A percentile compares a stretch with the other conserved stretches of the same genome.
phyloP scores from a whole-genome alignment of 2,797 vertebrate genomes.

The Taeniopygia guttata region DNA sequence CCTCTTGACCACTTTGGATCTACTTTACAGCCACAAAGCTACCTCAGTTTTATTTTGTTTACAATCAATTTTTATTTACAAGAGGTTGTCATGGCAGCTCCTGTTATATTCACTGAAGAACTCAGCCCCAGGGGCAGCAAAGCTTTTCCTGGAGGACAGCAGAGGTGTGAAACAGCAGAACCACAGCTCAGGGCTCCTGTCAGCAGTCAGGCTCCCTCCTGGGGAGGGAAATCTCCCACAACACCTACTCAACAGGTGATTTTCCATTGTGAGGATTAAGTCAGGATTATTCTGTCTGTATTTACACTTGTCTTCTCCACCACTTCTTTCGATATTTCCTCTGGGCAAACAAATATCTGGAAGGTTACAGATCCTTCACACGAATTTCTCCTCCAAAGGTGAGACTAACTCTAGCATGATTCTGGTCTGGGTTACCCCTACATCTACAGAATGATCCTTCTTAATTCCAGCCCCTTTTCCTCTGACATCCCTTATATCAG shows the following conservation, averaged over 20 bases:
- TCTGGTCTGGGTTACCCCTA: background rate
- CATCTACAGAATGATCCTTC: background rate
- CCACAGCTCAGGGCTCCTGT: background rate
- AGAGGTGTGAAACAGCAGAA: background rate
- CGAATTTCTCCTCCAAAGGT: background rate
- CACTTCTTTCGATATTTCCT: background rate
- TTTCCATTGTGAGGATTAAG: background rate
- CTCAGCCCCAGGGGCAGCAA: background rate
- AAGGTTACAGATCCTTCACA: background rate
- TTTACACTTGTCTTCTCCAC: background rate
- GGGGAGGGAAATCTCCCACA: background rate
- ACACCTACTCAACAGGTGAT: background rate
- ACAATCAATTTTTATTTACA: slow-evolving; percentile 8
- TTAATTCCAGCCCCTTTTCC: background rate
- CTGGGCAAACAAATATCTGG: background rate
- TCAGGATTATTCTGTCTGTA: background rate
- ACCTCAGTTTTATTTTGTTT: background rate
- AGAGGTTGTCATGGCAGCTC: background rate
- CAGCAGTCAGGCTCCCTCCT: background rate
- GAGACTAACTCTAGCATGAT: background rate
- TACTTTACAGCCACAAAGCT: background rate
- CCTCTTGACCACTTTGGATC: background rate
- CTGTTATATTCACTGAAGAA: background rate
- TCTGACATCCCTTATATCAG: background rate
- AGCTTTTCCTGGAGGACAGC: background rate